Base-by-base conservation (phyloP, 2,888 invertebrate genomes). In the Aleiodes alternator region DNA sequence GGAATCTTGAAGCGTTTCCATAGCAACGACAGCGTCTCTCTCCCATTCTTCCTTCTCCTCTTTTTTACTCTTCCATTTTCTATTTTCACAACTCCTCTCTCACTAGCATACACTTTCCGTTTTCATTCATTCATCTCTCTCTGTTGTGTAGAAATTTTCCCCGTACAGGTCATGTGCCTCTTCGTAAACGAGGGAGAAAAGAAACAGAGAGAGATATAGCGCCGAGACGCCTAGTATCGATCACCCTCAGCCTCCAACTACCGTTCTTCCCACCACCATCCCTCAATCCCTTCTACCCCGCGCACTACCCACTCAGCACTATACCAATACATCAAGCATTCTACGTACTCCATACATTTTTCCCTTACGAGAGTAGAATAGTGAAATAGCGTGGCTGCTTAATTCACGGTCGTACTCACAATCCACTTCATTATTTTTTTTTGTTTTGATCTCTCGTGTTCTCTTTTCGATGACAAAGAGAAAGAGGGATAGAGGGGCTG, bases 371-470 rank as follows among this genome's bases (percentile, higher is more conserved):
- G 48, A 14, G 53, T 72, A 16, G 76, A 81, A 83, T 82, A 82
- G 80, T 79, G 79, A 79, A 79, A 82, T 84, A 81, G 82, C 84
- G 82, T 82, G 82, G 69, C 73, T 77, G 78, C 80, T 82, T 82
- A 82, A 83, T 83, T 82, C 80, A 82, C 77, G 79, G 73, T 74
- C 73, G 79, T 53, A 51, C 57, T 7, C 66, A 9, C 48, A 11
- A 51, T 64, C 64, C 50, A 51, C 68, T 68, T 51, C 68, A 68
- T 68, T 50, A 64, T 56, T 53, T 66, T 48, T 31, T 64, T 38
- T 50, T 56, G 23, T 56, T 70, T 43, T 8, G n/a, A 8, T 8
- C 38, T 8, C 43, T 43, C 3, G 4, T 29, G 29, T 56, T 14
- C 16, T 57, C 56, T 70, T 14, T 34, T 69, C n/a, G 12, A 43